phyloP scores from a whole-genome alignment of 2,113 vertebrate species.

The cattle (Bos taurus) region ARS-UCD2.0 NC_037354.1:1580501-1581000 shows the following conservation, averaged over 20 bases:
- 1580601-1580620: neutral
- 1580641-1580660: neutral
- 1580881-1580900: neutral
- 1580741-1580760: neutral
- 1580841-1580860: neutral
- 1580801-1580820: neutral
- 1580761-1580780: neutral
- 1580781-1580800: neutral
- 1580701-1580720: neutral
- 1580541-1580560: neutral
- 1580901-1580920: neutral
- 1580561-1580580: neutral
- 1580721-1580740: neutral
- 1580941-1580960: neutral
- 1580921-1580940: neutral
- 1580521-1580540: neutral
- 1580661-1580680: neutral
- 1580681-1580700: neutral
- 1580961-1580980: neutral
- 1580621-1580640: neutral
- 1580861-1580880: neutral
- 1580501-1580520: neutral
- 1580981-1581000: neutral
- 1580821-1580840: neutral
- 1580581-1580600: neutral